Evolutionary conservation across 1,140 invertebrate genomes (phyloP).

Genomic region (Steinernema feltiae): DNA sequence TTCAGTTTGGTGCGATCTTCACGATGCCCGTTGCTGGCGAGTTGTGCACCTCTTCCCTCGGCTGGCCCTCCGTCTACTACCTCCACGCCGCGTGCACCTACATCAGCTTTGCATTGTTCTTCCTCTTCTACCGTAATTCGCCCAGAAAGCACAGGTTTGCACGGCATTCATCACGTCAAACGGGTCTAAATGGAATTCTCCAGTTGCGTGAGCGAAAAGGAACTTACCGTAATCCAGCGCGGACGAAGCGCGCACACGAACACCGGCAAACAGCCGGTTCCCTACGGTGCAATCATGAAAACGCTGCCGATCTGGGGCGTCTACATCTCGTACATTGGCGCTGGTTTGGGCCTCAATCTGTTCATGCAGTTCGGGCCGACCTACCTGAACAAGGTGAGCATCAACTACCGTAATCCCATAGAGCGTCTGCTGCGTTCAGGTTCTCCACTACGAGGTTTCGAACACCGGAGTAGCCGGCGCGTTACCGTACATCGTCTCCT

Average conservation of each 20-base stretch:
- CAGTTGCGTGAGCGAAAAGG: neutral
- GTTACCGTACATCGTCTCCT: neutral
- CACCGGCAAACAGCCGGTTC: neutral
- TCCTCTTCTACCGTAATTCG: neutral
- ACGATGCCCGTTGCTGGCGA: neutral
- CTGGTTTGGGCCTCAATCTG: neutral
- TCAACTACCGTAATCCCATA: neutral
- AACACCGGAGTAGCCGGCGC: neutral
- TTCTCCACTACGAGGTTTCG: neutral
- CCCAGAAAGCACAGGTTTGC: neutral
- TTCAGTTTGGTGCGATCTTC: slow-evolving; percentile 4
- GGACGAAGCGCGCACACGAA: neutral
- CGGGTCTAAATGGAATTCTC: neutral
- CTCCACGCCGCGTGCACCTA: neutral
- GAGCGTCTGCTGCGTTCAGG: neutral
- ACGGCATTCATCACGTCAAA: neutral
- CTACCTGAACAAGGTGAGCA: slow-evolving; percentile 1
- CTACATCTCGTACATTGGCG: neutral
- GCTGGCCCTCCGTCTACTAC: slow-evolving; percentile 4
- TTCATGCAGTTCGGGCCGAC: slow-evolving; percentile 5
- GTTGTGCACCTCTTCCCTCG: neutral
- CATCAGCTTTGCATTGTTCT: neutral
- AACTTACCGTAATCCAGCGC: neutral
- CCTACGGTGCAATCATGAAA: neutral
- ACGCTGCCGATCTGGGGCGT: neutral